Conservation (phyloP, 2,888 invertebrate genomes). For the Hypercompe scribonia region DNA sequence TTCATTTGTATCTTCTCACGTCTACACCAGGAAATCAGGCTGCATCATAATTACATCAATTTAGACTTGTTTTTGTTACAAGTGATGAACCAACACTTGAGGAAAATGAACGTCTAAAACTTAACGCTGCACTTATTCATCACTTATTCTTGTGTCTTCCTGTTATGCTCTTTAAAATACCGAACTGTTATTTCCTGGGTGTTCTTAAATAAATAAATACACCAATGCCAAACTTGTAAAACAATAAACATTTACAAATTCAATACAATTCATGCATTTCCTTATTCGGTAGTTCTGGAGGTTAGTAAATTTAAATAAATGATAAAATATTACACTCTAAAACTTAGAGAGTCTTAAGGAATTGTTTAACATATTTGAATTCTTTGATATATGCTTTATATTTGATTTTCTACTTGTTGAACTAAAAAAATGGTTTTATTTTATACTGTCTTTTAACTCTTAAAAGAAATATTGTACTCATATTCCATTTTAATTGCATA, state of each 20-base stretch:
- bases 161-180: conserved; percentile 5
- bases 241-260: not conserved
- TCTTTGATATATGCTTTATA: not conserved
- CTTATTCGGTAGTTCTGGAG: not conserved
- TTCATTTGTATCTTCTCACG: conserved; percentile 21
- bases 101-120: conserved; percentile 12
- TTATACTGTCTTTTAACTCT: not conserved
- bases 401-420: not conserved
- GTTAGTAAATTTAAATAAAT: not conserved
- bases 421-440: not conserved
- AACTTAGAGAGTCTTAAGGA: too few relatives aligned
- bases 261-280: not conserved
- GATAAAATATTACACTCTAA: not conserved
- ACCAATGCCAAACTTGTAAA: not conserved
- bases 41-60: conserved; percentile 12
- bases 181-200: not conserved
- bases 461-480: not conserved
- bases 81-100: not conserved
- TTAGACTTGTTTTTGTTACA: not conserved
- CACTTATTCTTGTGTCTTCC: conserved; percentile 11
- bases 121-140: not conserved
- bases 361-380: not conserved
- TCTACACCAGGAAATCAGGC: conserved; percentile 7
- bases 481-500: not conserved
- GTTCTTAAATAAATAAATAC: not conserved